These are phyloP conservation scores for Junonia oenone DNA, from an alignment of 2,888 invertebrate genomes.

Conservation along the genomic window DNA sequence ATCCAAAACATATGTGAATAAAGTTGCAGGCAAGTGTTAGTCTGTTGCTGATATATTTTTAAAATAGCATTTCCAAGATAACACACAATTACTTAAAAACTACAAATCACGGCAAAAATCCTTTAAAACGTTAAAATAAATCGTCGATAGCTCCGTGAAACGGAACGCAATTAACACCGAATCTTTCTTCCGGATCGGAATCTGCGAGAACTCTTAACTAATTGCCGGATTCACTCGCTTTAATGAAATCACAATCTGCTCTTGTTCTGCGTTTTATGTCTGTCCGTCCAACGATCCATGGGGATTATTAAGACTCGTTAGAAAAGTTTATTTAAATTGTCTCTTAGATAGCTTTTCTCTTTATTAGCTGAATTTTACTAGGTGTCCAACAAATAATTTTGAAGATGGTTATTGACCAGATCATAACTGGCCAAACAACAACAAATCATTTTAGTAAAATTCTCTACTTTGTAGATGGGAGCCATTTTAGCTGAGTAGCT, in stretches of 20 bases:
- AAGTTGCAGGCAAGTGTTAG: background rate
- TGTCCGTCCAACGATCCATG: conserved; percentile 9
- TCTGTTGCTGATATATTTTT: too few species aligned
- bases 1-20: too few species aligned
- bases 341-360: too few species aligned
- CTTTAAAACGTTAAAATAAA: background rate
- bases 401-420: too few species aligned
- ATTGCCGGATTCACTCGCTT: conserved; percentile 33
- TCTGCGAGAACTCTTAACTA: conserved; percentile 25
- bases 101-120: background rate
- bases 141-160: background rate
- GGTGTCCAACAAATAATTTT: too few species aligned
- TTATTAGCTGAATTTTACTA: too few species aligned
- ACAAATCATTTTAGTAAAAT: too few species aligned
- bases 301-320: conserved; percentile 13
- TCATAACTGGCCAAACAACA: too few species aligned
- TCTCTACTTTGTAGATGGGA: too few species aligned
- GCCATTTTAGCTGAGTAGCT: too few species aligned
- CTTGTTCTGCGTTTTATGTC: conserved; percentile 28
- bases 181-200: conserved; percentile 5
- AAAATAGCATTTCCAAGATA: too few species aligned
- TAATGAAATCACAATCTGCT: conserved; percentile 35
- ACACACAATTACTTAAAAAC: background rate
- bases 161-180: conserved; percentile 9
- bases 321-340: background rate